Percentiles rank a stretch among this genome's conserved stretches.
These are phyloP conservation scores for Lithophane leautieri DNA, from an alignment of 2,888 invertebrate species.

Conservation along the genomic window DNA sequence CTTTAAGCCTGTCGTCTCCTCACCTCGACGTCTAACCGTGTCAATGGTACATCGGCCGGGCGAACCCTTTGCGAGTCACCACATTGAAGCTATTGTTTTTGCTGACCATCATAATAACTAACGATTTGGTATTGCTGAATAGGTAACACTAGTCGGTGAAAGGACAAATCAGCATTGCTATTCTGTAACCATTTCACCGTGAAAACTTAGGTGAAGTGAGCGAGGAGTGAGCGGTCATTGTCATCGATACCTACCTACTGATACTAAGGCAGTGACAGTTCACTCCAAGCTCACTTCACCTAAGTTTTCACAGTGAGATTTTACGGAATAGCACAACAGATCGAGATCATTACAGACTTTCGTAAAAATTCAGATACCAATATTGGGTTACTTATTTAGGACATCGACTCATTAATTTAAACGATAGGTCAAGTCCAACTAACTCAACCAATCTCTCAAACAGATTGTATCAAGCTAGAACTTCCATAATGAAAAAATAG, in stretches of 20 bases:
- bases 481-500: neutral
- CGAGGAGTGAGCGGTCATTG: too few species aligned
- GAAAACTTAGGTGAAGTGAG: too few species aligned
- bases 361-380: too few species aligned
- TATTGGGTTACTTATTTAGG: neutral
- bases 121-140: slow-evolving; percentile 4
- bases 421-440: neutral
- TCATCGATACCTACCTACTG: too few species aligned
- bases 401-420: neutral
- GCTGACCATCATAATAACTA: slow-evolving; percentile 23
- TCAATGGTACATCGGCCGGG: slow-evolving; percentile 39
- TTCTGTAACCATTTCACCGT: too few species aligned
- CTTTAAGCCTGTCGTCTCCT: slow-evolving; percentile 7
- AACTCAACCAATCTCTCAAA: neutral
- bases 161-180: too few species aligned
- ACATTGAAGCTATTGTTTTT: slow-evolving; percentile 19
- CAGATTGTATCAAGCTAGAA: neutral
- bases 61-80: slow-evolving; percentile 42
- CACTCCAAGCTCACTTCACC: too few species aligned
- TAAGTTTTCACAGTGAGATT: too few species aligned
- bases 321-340: too few species aligned
- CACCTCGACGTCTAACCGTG: slow-evolving; percentile 29
- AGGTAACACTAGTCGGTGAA: neutral
- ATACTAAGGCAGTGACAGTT: too few species aligned
- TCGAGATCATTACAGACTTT: too few species aligned